Percentiles rank a stretch among this genome's conserved stretches.
phyloP scores from a whole-genome alignment of 1,140 invertebrate species.

The Andricus grossulariae region DNA sequence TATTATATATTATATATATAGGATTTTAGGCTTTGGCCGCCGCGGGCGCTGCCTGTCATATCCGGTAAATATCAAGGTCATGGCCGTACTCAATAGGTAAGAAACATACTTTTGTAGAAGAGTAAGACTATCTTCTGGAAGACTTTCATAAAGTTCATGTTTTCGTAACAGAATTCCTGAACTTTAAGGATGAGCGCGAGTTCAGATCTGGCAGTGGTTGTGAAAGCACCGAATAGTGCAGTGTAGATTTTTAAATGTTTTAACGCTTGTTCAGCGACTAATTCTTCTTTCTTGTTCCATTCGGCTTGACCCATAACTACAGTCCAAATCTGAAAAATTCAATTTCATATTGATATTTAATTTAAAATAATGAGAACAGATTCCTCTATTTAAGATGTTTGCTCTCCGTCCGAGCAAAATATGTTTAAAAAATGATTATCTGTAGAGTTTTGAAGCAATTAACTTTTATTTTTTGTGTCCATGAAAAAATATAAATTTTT shows the following conservation, averaged over 20 bases:
- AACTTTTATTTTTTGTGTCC: too few relatives aligned
- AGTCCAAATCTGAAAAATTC: constrained; percentile 86
- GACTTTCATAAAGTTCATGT: constrained; percentile 99
- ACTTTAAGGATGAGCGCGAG: constrained; percentile 91
- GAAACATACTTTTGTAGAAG: constrained; percentile 91
- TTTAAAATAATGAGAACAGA: constrained; percentile 15
- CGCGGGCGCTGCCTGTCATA: too few relatives aligned
- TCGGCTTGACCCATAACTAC: constrained; percentile 95
- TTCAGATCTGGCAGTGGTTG: constrained; percentile 88
- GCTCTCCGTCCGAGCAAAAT: too few relatives aligned
- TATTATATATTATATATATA: too few relatives aligned
- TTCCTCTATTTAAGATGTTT: too few relatives aligned
- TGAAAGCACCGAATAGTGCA: constrained; percentile 90
- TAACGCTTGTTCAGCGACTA: constrained; percentile 95
- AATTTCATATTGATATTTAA: constrained; percentile 20
- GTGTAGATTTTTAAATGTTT: constrained; percentile 93
- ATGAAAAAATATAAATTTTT: too few relatives aligned
- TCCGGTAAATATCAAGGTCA: too few relatives aligned
- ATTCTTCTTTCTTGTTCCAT: constrained; percentile 99
- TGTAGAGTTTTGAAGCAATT: too few relatives aligned
- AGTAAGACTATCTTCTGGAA: constrained; percentile 98
- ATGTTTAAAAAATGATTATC: too few relatives aligned
- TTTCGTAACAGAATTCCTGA: constrained; percentile 98
- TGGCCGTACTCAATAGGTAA: too few relatives aligned
- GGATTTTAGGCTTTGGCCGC: too few relatives aligned